Conservation (phyloP, 1,140 invertebrate species). For the Heliconius hewitsoni region DNA sequence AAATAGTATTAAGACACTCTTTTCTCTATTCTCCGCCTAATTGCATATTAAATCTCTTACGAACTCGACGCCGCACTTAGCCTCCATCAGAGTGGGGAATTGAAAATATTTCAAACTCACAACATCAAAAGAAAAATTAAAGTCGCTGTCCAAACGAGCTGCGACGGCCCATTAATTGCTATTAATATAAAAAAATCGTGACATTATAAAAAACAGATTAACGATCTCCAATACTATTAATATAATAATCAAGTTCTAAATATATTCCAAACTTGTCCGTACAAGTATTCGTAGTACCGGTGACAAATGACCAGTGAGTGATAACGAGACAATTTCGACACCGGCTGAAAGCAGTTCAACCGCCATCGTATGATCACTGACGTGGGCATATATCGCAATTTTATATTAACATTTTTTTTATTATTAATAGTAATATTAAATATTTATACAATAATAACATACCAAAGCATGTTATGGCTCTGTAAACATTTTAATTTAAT, state of each 20-base stretch:
- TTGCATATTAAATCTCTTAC: no score
- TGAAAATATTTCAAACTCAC: no score
- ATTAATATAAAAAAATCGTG: not conserved
- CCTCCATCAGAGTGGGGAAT: no score
- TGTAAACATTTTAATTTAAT: not conserved
- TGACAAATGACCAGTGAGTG: conserved; percentile 9
- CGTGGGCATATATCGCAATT: not conserved
- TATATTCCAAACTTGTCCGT: not conserved
- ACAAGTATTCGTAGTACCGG: conserved; percentile 1
- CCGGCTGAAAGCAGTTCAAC: not conserved
- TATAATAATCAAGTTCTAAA: not conserved
- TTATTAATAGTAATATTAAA: not conserved
- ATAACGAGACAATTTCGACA: conserved; percentile 12
- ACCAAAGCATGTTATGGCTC: not conserved
- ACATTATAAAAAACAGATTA: not conserved
- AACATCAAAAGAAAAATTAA: no score
- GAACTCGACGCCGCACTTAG: no score
- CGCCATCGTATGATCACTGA: not conserved
- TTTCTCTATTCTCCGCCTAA: no score
- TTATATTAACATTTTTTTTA: not conserved
- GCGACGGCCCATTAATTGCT: not conserved
- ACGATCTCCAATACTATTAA: not conserved
- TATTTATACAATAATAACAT: not conserved
- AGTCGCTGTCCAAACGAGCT: no score
- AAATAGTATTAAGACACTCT: no score